phyloP scores from a whole-genome alignment of 2,113 vertebrate genomes.

The Phoenicopterus ruber region DNA sequence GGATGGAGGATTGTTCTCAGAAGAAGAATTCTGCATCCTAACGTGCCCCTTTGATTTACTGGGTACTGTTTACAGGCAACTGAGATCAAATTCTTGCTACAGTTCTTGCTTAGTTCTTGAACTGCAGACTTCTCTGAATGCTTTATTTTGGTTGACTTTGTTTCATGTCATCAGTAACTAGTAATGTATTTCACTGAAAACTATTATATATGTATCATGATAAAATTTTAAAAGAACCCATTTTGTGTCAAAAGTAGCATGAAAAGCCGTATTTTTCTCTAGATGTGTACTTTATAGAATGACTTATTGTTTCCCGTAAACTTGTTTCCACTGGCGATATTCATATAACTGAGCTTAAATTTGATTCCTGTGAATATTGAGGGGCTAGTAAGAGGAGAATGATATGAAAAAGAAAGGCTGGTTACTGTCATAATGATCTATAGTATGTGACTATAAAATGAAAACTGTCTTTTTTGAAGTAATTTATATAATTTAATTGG shows the following conservation, averaged over 20 bases:
- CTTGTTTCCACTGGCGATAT: background rate
- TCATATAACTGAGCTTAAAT: background rate
- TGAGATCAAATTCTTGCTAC: background rate
- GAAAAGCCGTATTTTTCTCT: background rate
- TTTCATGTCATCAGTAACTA: background rate
- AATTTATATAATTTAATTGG: background rate
- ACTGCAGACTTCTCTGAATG: background rate
- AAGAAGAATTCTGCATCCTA: background rate
- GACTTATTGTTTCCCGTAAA: background rate
- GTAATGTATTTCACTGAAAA: background rate
- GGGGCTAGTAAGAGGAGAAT: background rate
- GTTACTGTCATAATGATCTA: background rate
- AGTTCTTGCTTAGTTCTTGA: background rate
- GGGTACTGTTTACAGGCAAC: background rate
- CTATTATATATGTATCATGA: background rate
- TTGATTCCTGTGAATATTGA: background rate
- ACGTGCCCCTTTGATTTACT: background rate
- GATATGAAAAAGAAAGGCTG: background rate
- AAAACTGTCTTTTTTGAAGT: background rate
- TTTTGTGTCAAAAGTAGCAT: background rate
- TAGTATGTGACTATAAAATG: background rate
- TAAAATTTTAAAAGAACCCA: background rate
- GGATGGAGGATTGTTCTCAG: background rate
- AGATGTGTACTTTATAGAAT: background rate
- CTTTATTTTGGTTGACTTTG: background rate